These are phyloP conservation scores for Drosophila virilis DNA, from an alignment of 1,140 invertebrate genomes.

Conservation along the genomic window DNA sequence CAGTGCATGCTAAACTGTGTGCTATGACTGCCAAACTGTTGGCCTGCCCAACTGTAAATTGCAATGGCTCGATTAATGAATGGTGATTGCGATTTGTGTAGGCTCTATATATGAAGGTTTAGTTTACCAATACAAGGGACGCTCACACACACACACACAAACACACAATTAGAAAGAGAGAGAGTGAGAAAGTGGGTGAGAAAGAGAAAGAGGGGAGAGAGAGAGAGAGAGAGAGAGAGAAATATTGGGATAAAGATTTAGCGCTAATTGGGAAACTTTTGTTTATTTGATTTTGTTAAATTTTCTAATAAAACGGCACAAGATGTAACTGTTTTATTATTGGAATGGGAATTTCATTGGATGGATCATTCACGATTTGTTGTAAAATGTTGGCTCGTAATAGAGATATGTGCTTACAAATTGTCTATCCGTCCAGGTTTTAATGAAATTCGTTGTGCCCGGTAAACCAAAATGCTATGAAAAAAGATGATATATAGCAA, in stretches of 20 bases:
- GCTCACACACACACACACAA: constrained; percentile 34
- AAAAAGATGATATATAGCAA: constrained; percentile 79
- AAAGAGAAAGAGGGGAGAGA: not conserved
- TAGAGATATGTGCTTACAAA: constrained; percentile 78
- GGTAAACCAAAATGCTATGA: constrained; percentile 83
- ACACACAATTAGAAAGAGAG: constrained; percentile 34
- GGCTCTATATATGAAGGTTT: constrained; percentile 28
- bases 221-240: constrained; percentile 12
- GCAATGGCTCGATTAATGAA: constrained; percentile 20
- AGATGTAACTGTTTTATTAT: constrained; percentile 31
- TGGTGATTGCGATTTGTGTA: constrained; percentile 29
- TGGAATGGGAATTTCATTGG: constrained; percentile 33
- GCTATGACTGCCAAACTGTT: constrained; percentile 47
- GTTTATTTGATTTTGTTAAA: constrained; percentile 1
- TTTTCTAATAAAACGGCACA: constrained; percentile 56
- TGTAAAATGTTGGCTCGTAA: constrained; percentile 55
- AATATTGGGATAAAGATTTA: constrained; percentile 7
- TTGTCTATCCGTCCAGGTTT: constrained; percentile 82
- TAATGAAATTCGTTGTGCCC: constrained; percentile 82
- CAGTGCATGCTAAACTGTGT: constrained; percentile 54
- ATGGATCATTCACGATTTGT: constrained; percentile 52
- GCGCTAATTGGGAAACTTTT: constrained; percentile 6
- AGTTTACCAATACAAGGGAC: constrained; percentile 37
- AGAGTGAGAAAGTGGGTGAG: constrained; percentile 1
- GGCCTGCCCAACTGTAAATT: constrained; percentile 48